Evolutionary conservation across 1,140 invertebrate genomes (phyloP), one percentile per base, ranked within the genome.

Genomic region (Drosophila carrolli): DNA sequence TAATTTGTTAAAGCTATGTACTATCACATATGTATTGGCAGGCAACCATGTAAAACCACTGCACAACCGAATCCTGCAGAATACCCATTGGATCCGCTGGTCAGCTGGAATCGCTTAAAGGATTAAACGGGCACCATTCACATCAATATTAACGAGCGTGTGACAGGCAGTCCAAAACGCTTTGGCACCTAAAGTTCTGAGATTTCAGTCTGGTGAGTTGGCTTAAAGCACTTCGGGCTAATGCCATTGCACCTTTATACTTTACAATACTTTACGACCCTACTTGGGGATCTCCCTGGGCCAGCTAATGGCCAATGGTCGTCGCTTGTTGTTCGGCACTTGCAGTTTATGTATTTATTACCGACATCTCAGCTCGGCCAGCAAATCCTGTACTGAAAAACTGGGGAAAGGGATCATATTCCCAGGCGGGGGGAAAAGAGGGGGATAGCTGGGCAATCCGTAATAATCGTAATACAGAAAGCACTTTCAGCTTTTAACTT

Each of bases 401-500:
- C 6, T 7, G 48, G 56, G n/a, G 38, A 29, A 14, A 38, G 41
- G 58, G 55, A 56, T 74, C 71, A 41, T 53, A 56, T 75, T 50
- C 48, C 60, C 75, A 57, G 53, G 41, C 29, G 16, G 65, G 65
- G 50, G 6, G n/a, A 11, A 8, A 3, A 6, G 13, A 4, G 19
- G 2, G 4, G 14, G 13, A 9, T n/a, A 43, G 57, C 46, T 62
- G 41, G 57, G 62, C 53, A 89, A 84, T 89, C 65, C 77, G 65
- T 89, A 75, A 89, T 89, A 79, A 77, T 81, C 80, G 82, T 90
- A 84, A 89, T 89, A 75, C 82, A 84, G 80, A 68, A 85, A 89
- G 80, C 77, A 89, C 84, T 88, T 89, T 89, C 79, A 84, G 85
- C 85, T 89, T 84, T 89, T 89, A 85, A 84, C 81, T 89, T 89